Evolutionary conservation across 1,140 invertebrate species (phyloP).

Genomic region (Octopus sinensis): DNA sequence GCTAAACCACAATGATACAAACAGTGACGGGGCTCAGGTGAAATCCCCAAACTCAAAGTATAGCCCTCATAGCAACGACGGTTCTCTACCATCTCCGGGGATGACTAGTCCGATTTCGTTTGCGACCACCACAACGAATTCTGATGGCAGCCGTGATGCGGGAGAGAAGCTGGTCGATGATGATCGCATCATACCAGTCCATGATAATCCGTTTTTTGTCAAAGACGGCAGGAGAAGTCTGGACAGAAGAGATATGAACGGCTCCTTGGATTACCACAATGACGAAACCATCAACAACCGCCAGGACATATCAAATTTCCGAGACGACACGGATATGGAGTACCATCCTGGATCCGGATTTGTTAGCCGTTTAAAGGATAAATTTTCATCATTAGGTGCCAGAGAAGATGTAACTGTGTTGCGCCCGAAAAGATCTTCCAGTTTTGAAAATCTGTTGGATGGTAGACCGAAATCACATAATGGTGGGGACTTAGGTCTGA

Average conservation of each 20-base stretch:
- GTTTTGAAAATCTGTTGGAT: constrained; percentile 46
- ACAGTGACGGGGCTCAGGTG: neutral
- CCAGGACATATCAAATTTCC: neutral
- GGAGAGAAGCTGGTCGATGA: neutral
- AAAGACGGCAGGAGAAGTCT: neutral
- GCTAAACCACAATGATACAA: neutral
- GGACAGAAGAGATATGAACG: constrained; percentile 19
- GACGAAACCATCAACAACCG: neutral
- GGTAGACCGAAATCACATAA: neutral
- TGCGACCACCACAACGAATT: neutral
- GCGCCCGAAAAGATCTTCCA: constrained; percentile 37
- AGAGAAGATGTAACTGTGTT: constrained; percentile 25
- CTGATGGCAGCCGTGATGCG: neutral
- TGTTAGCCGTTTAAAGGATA: constrained; percentile 49
- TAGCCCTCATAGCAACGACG: neutral
- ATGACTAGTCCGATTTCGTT: neutral
- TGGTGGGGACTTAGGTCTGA: constrained; percentile 8
- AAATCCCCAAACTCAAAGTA: neutral
- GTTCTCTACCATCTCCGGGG: neutral
- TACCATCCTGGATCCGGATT: constrained; percentile 51
- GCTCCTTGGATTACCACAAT: neutral
- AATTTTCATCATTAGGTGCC: constrained; percentile 39
- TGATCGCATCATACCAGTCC: constrained; percentile 25
- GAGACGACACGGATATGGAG: constrained; percentile 39
- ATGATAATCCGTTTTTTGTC: constrained; percentile 26